Evolutionary conservation across 2,888 invertebrate genomes (phyloP), one percentile per base, ranked within the genome.

Genomic region (Coelogynopora nodosa): DNA sequence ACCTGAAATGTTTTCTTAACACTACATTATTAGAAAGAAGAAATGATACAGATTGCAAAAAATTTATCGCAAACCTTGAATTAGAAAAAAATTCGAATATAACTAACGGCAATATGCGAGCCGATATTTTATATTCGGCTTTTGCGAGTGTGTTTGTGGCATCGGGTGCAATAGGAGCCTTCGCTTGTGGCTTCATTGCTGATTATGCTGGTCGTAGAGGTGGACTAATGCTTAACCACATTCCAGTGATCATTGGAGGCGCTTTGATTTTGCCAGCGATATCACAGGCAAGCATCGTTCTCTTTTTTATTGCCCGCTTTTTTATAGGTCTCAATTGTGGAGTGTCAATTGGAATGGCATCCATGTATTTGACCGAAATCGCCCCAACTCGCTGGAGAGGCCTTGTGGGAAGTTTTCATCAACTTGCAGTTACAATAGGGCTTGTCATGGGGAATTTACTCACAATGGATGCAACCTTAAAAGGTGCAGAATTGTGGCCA

Each of bases 251-350:
- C 0, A 23, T 86, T 2, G 87, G 87, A 1, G 87, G 29, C 0
- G 23, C 67, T 0, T 23, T 87, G 10, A 30, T 67, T 27, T n/a
- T 23, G 18, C 74, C 80, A 0, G 30, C 74, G 0, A 87, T 87
- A n/a, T n/a, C 0, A 1, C 27, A 30, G 26, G 31, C 28, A 10
- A 96, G 96, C 91, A 97, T 97, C 93, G 97, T 97, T 94, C 94
- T 97, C 94, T 94, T 98, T 92, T 96, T 97, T 93, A 94, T 97
- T 92, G 97, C 97, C 91, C 94, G 98, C 93, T 96, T 97, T 93
- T 95, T 98, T 93, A 98, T 98, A 92, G 98, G 98, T 92, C 95
- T 98, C 93, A 97, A 98, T 93, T 97, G 97, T 93, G 98, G 98
- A 0, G 91, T 97, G 82, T 96, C 95, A 90, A 96, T 96, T 0